Percentiles rank a stretch among this genome's conserved stretches.
Evolutionary conservation across 2,113 vertebrate species (phyloP).

Genomic region (Panthera tigris): DNA sequence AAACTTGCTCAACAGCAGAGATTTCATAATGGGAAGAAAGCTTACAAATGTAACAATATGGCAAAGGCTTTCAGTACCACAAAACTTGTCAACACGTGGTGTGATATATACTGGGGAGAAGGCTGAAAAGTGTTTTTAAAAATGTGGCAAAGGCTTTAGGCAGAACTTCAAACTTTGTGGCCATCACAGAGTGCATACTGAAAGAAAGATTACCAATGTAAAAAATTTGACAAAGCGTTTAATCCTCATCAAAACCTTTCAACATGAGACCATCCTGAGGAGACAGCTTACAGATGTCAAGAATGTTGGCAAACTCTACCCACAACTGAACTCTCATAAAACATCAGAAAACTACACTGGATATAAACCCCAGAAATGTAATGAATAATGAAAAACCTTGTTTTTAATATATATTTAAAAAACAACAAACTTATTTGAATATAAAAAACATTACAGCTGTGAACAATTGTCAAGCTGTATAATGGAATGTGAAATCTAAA

Average conservation of each 20-base stretch:
- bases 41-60: not conserved
- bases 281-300: not conserved
- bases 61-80: not conserved
- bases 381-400: not conserved
- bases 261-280: not conserved
- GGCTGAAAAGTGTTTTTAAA: not conserved
- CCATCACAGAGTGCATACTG: not conserved
- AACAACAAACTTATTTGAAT: not conserved
- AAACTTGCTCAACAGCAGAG: not conserved
- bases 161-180: not conserved
- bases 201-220: not conserved
- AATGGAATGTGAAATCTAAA: not conserved
- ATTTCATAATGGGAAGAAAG: not conserved
- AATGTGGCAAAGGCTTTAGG: not conserved
- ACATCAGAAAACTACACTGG: not conserved
- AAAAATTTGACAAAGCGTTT: not conserved
- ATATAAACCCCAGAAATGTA: not conserved
- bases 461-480: not conserved
- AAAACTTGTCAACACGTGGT: not conserved
- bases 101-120: not conserved
- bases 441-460: not conserved
- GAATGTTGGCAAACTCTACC: not conserved
- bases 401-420: not conserved
- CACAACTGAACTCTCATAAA: not conserved
- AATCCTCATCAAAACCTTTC: not conserved